A percentile compares a stretch with the other conserved stretches of the same genome.
phyloP scores from a whole-genome alignment of 1,140 invertebrate genomes.

The Papilio polytes region DNA sequence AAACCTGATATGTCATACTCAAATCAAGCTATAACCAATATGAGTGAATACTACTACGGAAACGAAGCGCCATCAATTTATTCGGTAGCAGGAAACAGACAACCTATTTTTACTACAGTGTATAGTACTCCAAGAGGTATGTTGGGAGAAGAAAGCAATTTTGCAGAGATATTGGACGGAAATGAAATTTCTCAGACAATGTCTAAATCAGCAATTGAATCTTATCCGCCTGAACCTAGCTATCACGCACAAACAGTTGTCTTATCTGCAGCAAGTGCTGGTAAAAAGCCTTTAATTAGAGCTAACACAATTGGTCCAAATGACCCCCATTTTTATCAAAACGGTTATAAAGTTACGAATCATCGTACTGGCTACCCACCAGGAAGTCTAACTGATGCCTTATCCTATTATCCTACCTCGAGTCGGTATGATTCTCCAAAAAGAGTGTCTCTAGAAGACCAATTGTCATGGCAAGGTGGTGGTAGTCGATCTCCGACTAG shows the following conservation, averaged over 20 bases:
- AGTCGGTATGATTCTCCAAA: conserved; percentile 88
- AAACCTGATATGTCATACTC: conserved; percentile 67
- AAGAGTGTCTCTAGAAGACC: conserved; percentile 84
- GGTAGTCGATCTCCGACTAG: conserved; percentile 85
- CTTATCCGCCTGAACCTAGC: conserved; percentile 82
- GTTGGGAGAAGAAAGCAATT: conserved; percentile 85
- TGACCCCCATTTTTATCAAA: conserved; percentile 85
- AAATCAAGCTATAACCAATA: conserved; percentile 61
- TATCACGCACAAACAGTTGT: conserved; percentile 84
- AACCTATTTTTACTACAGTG: conserved; percentile 88
- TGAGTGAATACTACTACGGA: conserved; percentile 84
- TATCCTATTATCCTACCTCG: conserved; percentile 90
- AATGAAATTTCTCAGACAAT: conserved; percentile 84
- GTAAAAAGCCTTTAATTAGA: conserved; percentile 74
- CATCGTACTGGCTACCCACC: conserved; percentile 88
- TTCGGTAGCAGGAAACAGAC: conserved; percentile 89
- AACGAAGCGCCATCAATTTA: conserved; percentile 89
- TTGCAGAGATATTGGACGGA: conserved; percentile 88
- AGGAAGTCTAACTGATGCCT: conserved; percentile 89
- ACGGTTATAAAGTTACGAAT: conserved; percentile 87
- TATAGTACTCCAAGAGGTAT: conserved; percentile 87
- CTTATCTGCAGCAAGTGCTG: conserved; percentile 71
- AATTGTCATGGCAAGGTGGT: conserved; percentile 84
- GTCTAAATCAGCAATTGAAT: conserved; percentile 72
- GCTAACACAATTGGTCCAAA: conserved; percentile 84